Conservation (phyloP, 92 coral and sea anemone species). For the Bergia sp. region DNA sequence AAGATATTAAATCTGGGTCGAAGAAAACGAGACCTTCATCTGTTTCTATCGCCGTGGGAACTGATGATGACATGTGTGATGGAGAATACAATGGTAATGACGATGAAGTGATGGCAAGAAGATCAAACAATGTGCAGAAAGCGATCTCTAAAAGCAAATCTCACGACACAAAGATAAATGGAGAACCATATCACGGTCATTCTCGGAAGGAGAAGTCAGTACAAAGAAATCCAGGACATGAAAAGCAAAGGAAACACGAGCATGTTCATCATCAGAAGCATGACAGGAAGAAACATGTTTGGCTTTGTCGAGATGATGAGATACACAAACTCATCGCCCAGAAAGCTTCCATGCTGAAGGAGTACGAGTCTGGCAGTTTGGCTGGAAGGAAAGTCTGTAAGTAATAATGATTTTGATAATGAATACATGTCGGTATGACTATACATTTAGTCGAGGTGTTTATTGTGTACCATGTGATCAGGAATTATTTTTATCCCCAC, state of each 20-base stretch:
- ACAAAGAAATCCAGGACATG: slow-evolving; percentile 51
- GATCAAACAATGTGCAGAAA: slow-evolving; percentile 36
- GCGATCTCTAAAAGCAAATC: slow-evolving; percentile 29
- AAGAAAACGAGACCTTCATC: slow-evolving; percentile 55
- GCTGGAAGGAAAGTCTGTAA: slow-evolving; percentile 84
- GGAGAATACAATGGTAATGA: slow-evolving; percentile 36
- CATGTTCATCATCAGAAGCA: slow-evolving; percentile 57
- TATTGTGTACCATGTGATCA: too few relatives aligned
- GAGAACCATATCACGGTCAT: slow-evolving; percentile 30
- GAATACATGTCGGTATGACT: too few relatives aligned
- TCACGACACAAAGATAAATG: slow-evolving; percentile 46
- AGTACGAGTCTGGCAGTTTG: slow-evolving; percentile 91
- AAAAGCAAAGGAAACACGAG: slow-evolving; percentile 51
- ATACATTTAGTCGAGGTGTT: too few relatives aligned
- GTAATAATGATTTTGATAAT: slow-evolving; percentile 11
- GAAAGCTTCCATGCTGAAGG: slow-evolving; percentile 91
- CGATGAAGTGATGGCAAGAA: slow-evolving; percentile 37
- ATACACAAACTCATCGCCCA: slow-evolving; percentile 95
- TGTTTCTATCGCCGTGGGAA: slow-evolving; percentile 72
- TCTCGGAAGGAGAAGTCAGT: slow-evolving; percentile 34
- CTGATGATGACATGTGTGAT: slow-evolving; percentile 58
- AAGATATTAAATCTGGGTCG: slow-evolving; percentile 9
- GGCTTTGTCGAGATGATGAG: slow-evolving; percentile 96
- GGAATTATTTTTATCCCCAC: too few relatives aligned
- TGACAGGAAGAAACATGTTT: slow-evolving; percentile 88